Conservation (phyloP, 2,113 vertebrate genomes). For the Macroglossus sobrinus region DNA sequence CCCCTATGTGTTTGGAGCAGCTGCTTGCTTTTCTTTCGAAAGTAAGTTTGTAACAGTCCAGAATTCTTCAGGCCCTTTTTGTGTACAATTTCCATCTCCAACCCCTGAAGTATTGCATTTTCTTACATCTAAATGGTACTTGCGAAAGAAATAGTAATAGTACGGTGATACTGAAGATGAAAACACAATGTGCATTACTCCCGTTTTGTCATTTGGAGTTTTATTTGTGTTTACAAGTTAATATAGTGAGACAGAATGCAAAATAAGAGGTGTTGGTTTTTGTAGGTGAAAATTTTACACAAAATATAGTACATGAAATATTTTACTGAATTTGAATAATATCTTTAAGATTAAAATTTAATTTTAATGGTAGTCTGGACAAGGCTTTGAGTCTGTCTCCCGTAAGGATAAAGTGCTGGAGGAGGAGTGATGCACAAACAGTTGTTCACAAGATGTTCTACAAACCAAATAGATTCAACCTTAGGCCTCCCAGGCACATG, state of each 20-base stretch:
- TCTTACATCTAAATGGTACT: background rate
- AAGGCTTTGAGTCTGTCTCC: background rate
- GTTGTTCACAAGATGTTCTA: background rate
- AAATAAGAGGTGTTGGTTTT: background rate
- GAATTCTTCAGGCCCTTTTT: background rate
- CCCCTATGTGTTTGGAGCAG: no score
- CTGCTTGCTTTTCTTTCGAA: background rate
- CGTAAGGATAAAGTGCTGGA: background rate
- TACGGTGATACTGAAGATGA: background rate
- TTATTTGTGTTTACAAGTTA: background rate
- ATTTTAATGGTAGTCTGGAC: no score
- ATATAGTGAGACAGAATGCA: background rate
- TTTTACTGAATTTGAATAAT: background rate
- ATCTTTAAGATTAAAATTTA: background rate
- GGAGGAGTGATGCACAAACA: background rate
- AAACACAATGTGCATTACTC: no score
- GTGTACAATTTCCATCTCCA: no score
- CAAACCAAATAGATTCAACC: background rate
- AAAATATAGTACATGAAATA: background rate
- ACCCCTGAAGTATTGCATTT: background rate
- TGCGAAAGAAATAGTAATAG: background rate
- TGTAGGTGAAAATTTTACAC: background rate
- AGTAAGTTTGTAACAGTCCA: background rate
- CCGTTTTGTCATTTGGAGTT: background rate
- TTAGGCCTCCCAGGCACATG: background rate